These are phyloP conservation scores for Eristalis arbustorum DNA, from an alignment of 2,888 invertebrate species.

Conservation along the genomic window DNA sequence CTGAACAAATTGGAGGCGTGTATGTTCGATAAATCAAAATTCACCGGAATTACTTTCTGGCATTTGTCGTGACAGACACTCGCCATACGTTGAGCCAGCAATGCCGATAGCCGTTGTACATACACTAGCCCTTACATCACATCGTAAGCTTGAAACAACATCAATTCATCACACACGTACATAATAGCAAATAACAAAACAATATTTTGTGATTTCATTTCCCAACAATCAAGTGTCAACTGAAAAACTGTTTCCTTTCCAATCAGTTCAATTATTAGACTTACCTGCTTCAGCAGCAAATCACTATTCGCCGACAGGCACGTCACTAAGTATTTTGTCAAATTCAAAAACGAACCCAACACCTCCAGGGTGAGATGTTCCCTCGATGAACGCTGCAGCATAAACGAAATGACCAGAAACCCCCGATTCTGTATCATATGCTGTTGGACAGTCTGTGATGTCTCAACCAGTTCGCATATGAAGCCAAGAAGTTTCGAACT, in stretches of 20 bases:
- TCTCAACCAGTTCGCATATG: constrained; percentile 98
- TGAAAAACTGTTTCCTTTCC: not conserved
- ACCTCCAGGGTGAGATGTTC: constrained; percentile 97
- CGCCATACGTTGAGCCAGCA: too few relatives aligned
- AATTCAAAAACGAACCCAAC: constrained; percentile 92
- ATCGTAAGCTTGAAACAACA: too few relatives aligned
- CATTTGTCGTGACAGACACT: too few relatives aligned
- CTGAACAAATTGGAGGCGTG: too few relatives aligned
- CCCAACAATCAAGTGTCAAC: constrained; percentile 28
- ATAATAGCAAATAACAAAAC: too few relatives aligned
- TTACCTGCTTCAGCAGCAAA: constrained; percentile 94
- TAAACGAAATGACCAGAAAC: constrained; percentile 98
- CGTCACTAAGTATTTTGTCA: constrained; percentile 95
- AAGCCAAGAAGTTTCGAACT: constrained; percentile 98
- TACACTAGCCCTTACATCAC: too few relatives aligned
- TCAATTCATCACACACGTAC: too few relatives aligned
- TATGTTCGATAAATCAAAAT: too few relatives aligned
- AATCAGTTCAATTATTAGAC: constrained; percentile 27
- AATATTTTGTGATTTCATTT: not conserved
- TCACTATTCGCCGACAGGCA: constrained; percentile 96
- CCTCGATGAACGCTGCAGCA: constrained; percentile 94
- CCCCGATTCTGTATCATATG: constrained; percentile 99
- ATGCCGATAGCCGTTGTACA: too few relatives aligned
- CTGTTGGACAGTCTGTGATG: constrained; percentile 98
- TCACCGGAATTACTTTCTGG: too few relatives aligned